Percentiles rank a stretch among this genome's conserved stretches.
phyloP scores from a whole-genome alignment of 2,888 invertebrate genomes.

The Melieria omissa region DNA sequence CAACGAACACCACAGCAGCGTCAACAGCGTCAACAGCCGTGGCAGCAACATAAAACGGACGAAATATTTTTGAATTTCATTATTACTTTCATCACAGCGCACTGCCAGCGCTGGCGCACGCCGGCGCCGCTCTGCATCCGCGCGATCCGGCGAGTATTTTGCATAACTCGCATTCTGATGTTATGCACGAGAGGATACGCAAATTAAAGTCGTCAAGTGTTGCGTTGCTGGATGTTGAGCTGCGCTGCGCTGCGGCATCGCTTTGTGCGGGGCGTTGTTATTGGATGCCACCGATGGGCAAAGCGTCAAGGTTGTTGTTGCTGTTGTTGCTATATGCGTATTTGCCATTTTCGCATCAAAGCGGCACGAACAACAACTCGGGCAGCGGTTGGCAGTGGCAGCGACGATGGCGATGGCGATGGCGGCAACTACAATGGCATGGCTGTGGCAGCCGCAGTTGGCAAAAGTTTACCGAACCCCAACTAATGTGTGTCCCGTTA shows the following conservation, averaged over 20 bases:
- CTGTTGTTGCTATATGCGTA: constrained; percentile 11
- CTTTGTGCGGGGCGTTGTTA: background rate
- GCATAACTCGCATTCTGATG: constrained; percentile 32
- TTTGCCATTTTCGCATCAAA: background rate
- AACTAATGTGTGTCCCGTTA: constrained; percentile 8
- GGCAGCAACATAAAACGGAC: background rate
- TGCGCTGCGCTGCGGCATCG: background rate
- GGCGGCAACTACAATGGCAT: constrained; percentile 18
- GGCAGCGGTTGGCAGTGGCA: too few relatives aligned
- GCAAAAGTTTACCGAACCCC: constrained; percentile 13
- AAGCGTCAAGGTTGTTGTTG: constrained; percentile 12
- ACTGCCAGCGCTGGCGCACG: background rate
- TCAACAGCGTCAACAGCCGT: too few relatives aligned
- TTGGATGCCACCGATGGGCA: background rate
- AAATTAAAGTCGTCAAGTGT: constrained; percentile 36
- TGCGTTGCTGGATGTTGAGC: background rate
- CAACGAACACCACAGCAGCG: too few relatives aligned
- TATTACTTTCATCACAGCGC: constrained; percentile 9
- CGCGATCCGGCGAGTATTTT: constrained; percentile 9
- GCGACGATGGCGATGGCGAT: background rate
- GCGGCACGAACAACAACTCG: background rate
- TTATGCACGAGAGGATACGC: constrained; percentile 37
- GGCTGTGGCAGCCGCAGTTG: constrained; percentile 1
- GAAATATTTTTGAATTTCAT: constrained; percentile 26
- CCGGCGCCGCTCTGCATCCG: background rate